These are phyloP conservation scores for Pygathrix nemaeus DNA, from an alignment of 2,113 vertebrate species.

Conservation along the genomic window DNA sequence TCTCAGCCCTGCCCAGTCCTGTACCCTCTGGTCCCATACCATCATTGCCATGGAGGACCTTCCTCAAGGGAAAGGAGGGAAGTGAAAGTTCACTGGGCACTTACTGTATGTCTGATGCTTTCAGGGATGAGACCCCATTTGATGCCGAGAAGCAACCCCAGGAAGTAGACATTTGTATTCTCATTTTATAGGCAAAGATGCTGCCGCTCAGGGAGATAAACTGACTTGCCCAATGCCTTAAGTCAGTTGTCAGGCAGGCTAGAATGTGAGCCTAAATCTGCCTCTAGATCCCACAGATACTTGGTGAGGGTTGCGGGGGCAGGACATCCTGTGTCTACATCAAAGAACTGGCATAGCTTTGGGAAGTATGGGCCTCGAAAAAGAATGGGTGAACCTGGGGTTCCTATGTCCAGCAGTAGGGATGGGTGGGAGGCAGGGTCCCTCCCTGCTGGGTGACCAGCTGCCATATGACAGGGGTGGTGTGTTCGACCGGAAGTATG, in stretches of 20 bases:
- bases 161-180: background rate
- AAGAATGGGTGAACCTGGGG: background rate
- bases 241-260: background rate
- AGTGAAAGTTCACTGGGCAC: background rate
- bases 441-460: background rate
- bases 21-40: background rate
- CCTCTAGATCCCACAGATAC: background rate
- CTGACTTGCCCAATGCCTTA: background rate
- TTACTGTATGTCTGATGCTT: background rate
- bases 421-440: background rate
- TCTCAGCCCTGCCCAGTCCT: background rate
- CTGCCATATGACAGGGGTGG: background rate
- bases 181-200: background rate
- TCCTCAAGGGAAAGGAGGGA: background rate
- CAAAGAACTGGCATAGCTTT: background rate
- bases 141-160: background rate
- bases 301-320: background rate
- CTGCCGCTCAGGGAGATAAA: background rate
- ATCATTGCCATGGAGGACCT: background rate
- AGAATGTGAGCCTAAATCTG: slow-evolving; percentile 24
- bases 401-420: background rate
- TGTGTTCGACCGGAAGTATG: background rate
- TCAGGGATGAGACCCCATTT: background rate
- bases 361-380: background rate
- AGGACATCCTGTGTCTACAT: background rate